Conservation (phyloP, 2,888 invertebrate genomes). For the Dioctria linearis region DNA sequence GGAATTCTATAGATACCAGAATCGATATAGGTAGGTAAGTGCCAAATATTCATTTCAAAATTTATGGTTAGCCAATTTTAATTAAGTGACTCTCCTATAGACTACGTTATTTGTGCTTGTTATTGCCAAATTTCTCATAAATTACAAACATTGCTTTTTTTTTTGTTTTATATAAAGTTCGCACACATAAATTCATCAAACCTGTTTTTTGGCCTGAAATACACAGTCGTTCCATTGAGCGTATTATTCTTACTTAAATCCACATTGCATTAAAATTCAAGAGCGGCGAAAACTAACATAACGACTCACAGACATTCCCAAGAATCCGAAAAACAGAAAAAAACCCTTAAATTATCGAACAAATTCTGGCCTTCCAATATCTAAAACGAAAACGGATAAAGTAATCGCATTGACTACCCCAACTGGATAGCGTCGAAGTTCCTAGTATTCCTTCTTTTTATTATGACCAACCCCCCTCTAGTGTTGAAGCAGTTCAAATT, state of each 20-base stretch:
- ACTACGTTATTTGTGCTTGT: too few species aligned
- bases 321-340: neutral
- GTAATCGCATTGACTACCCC: conserved; percentile 20
- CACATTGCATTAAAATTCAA: neutral
- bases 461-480: neutral
- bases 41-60: too few species aligned
- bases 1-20: too few species aligned
- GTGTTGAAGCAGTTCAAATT: conserved; percentile 12
- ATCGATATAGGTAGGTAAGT: too few species aligned
- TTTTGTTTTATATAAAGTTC: too few species aligned
- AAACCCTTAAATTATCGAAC: neutral
- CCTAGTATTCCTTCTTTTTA: neutral
- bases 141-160: too few species aligned
- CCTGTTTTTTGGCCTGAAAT: neutral
- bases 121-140: too few species aligned
- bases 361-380: conserved; percentile 13
- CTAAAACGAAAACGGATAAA: conserved; percentile 21
- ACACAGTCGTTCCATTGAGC: too few species aligned
- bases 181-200: too few species aligned
- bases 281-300: neutral
- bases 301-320: neutral
- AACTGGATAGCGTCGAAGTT: neutral
- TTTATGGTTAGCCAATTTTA: too few species aligned
- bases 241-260: neutral
- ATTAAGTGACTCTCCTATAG: too few species aligned